Percentiles rank a stretch among this genome's conserved stretches.
These are phyloP conservation scores for Hylaea fasciaria DNA, from an alignment of 2,888 invertebrate species.

Conservation along the genomic window DNA sequence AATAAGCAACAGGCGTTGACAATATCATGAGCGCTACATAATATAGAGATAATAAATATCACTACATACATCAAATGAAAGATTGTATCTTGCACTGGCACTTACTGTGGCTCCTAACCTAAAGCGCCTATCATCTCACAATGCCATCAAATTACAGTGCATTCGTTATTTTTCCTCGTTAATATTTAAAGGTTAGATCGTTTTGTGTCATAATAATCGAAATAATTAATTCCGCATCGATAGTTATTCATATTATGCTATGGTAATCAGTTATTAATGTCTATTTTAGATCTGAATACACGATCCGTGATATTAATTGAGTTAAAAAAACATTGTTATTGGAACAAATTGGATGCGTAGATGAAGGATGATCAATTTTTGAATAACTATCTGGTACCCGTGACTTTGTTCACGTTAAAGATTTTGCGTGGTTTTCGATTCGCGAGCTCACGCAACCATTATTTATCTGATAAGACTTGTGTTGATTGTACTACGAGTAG, in stretches of 20 bases:
- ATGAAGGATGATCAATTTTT: constrained; percentile 6
- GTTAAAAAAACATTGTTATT: constrained; percentile 9
- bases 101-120: neutral
- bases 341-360: constrained; percentile 6
- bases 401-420: neutral
- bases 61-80: too few species aligned
- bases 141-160: constrained; percentile 45
- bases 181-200: constrained; percentile 42
- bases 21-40: too few species aligned
- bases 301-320: neutral
- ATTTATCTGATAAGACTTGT: too few species aligned
- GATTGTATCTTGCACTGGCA: constrained; percentile 5
- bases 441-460: too few species aligned
- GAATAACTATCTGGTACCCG: neutral
- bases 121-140: constrained; percentile 31
- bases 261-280: constrained; percentile 24
- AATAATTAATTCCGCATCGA: constrained; percentile 36
- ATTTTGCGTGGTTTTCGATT: neutral
- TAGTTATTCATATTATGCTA: constrained; percentile 16
- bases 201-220: constrained; percentile 30
- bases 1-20: too few species aligned
- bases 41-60: too few species aligned
- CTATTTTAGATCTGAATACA: constrained; percentile 14
- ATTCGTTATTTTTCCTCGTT: constrained; percentile 46
- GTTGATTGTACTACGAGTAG: too few species aligned